Percentiles rank a stretch among this genome's conserved stretches.
phyloP scores from a whole-genome alignment of 2,113 vertebrate genomes.

The Cygnus buccinator region DNA sequence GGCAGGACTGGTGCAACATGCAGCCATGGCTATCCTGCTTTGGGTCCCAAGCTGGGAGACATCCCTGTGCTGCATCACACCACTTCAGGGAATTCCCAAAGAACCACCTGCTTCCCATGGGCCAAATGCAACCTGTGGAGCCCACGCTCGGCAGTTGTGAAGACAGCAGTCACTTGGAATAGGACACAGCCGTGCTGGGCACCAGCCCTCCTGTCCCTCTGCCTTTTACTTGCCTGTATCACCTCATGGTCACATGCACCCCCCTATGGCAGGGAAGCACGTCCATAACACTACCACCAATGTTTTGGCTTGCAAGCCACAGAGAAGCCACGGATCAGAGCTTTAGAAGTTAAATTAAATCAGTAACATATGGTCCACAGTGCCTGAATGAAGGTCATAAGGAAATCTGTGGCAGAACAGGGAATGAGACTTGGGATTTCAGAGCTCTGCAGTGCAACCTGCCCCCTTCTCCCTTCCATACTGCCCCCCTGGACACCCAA shows the following conservation, averaged over 20 bases:
- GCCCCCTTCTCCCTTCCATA: neutral
- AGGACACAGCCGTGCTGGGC: rapidly evolving
- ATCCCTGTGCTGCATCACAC: neutral
- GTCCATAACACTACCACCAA: neutral
- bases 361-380: neutral
- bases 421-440: neutral
- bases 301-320: neutral
- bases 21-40: neutral
- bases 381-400: conserved; percentile 17
- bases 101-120: neutral
- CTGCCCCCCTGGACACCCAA: rapidly evolving
- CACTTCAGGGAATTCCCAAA: neutral
- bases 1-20: neutral
- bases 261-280: neutral
- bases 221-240: neutral
- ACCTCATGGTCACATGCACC: neutral
- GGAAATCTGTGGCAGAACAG: conserved; percentile 1
- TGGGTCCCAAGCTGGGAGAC: neutral
- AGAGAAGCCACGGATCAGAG: neutral
- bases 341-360: neutral
- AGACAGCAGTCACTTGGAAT: rapidly evolving
- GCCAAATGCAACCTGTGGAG: neutral
- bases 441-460: neutral
- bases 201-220: neutral
- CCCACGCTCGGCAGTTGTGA: neutral